Evolutionary conservation across 2,888 invertebrate genomes (phyloP), one percentile per base, ranked within the genome.

Genomic region (Ornithoptera alexandrae): DNA sequence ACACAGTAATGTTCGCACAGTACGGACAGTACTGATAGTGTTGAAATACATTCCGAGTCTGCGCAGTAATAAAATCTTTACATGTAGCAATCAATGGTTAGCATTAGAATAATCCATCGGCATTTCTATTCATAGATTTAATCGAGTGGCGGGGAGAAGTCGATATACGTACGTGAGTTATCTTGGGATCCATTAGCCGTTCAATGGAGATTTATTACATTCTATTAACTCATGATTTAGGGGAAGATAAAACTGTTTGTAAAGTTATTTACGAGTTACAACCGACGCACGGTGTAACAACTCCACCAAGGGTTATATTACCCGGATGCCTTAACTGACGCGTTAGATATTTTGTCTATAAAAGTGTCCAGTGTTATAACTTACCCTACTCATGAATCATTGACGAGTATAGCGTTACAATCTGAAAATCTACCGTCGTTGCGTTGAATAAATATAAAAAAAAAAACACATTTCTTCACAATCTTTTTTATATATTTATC

Each of bases 51-150:
- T 59, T 68, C 57, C 50, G 60, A 63, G 66, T 67, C 62, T 69
- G 71, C 67, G 56, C 65, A 66, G 69, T 70, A 64, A 71, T 73
- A 73, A 71, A 72, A 72, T 68, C 60, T 67, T 60, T 65, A 67
- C 71, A 70, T 74, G 69, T 74, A 73, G 70, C 74, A 73, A 73
- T 74, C 75, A 76, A 73, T 70, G 75, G 72, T 71, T 71, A 65
- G 61, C 68, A 72, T 72, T 74, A 66, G 73, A 69, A 70, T 78
- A 76, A 74, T 68, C 60, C 66, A 62, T 60, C 61, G 64, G 74
- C 74, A 74, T 74, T 74, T 78, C 79, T 81, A 80, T 81, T 80
- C 74, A 78, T 80, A 77, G 78, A 79, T 79, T 82, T 80, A 83
- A 82, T 82, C 81, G 78, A 72, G 70, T 74, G 73, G 69, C 63